Evolutionary conservation across 2,113 vertebrate species (phyloP), one percentile per base, ranked within the genome.

Genomic region (Gobio gobio): DNA sequence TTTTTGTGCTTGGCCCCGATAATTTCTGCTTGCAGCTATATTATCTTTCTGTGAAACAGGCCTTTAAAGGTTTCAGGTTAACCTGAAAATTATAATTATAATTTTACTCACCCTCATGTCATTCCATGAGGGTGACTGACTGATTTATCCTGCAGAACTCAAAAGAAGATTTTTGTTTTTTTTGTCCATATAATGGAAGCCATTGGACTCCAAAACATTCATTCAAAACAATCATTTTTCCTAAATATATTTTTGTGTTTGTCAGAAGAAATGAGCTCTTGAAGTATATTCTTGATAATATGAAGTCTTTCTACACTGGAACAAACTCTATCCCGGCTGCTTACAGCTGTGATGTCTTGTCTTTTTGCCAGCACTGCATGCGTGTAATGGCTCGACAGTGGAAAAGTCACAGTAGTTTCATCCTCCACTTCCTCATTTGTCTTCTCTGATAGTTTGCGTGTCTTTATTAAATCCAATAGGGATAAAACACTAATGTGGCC

Each of bases 391-490:
- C 24, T 18, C 47, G 10, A 76, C 14, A 14, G 43, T 2, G 5
- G 43, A 76, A 76, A 76, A 29, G 49, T 76, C 9, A 51, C 74
- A 76, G 24, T 54, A 26, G 49, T 76, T 76, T 76, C 24, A 74
- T 74, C 72, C 72, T 74, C 8, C 3, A 33, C 24, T 76, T 76
- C 24, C 49, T 33, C 24, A 16, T 54, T 54, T 76, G 74, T 76
- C 49, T 54, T 54, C 16, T 33, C 16, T 54, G 47, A 54, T n/a
- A 76, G 45, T 54, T 26, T 76, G 74, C 16, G n/a, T 26, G 72
- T 26, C 72, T 74, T 74, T 74, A 74, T 74, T 74, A 26, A 74
- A 74, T 74, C 72, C 72, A 74, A n/a, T 47, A 26, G 40, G 72
- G 33, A 74, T 49, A 14, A 8, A 13, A 74, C n/a, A 47, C 40